phyloP scores from a whole-genome alignment of 37 sponge, comb jelly and placozoan genomes.

The Diacarnus erythraeanus region DNA sequence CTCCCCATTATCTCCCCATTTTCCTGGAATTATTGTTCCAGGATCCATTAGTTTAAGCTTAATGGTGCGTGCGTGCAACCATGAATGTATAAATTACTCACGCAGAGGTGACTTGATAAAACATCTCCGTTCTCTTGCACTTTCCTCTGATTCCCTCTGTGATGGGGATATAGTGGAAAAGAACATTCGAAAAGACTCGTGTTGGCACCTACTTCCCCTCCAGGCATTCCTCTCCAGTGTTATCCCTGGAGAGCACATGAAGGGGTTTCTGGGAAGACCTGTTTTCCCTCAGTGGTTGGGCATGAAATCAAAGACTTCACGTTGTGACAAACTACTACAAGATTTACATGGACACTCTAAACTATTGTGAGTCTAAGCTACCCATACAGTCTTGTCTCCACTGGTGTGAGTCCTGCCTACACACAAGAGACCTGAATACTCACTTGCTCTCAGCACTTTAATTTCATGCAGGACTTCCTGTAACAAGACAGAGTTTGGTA shows the following conservation, averaged over 20 bases:
- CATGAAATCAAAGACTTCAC: conserved; percentile 77
- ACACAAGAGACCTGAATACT: neutral
- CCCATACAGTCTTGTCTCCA: neutral
- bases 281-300: conserved; percentile 95
- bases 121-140: conserved; percentile 24
- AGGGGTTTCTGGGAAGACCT: conserved; percentile 64
- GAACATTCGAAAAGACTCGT: conserved; percentile 47
- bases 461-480: conserved; percentile 52
- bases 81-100: too few relatives aligned
- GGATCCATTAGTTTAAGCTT: too few relatives aligned
- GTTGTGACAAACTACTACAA: conserved; percentile 52
- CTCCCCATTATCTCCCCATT: too few relatives aligned
- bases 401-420: neutral
- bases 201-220: conserved; percentile 80
- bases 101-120: conserved; percentile 38
- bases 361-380: conserved; percentile 48
- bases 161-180: conserved; percentile 81
- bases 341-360: conserved; percentile 79
- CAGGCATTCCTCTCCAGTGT: conserved; percentile 91
- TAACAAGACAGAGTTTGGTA: conserved; percentile 76
- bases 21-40: too few relatives aligned
- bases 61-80: too few relatives aligned
- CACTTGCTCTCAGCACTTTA: neutral
- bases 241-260: conserved; percentile 80
- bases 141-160: conserved; percentile 86